Evolutionary conservation across 2,888 invertebrate genomes (phyloP), one percentile per base, ranked within the genome.

Genomic region (Drosophila helvetica): DNA sequence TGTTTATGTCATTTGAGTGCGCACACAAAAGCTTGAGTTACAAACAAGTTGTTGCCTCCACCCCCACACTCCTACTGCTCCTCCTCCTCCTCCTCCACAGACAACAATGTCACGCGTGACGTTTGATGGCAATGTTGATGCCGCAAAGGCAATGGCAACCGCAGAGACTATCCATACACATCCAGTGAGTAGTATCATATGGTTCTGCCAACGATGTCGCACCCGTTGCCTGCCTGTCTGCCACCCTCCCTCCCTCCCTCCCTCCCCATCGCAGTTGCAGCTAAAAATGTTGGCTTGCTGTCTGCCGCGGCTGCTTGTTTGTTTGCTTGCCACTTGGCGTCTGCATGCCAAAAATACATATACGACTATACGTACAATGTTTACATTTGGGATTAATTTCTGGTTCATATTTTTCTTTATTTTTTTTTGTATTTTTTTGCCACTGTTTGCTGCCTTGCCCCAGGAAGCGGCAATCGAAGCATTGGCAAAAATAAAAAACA

Each of bases 1-100:
- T 72, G 50, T 64, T 65, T 68, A 54, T 80, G 80, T 81, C 69
- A 81, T 83, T 83, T 58, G 79, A 80, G 78, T 68, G 81, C 53
- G 56, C 79, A 52, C 42, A 63, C 56, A 70, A 58, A 74, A 46
- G 71, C 67, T 80, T 67, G 67, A 69, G 74, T 80, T 80, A 78
- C 79, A 76, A 53, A 55, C 47, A 59, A 43, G 30, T 67, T 63
- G 43, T 46, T 53, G 66, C 70, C 45, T 45, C 45, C 62, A 38
- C 45, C 27, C 62, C 50, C 19, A 45, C 56, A 51, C 55, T 52
- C 60, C 33, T 55, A 42, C 7, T 25, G 1, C 6, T 25, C 25
- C 25, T 0, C 8, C 30, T 30, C 4, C 12, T 12, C 12, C 33
- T 3, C 33, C 15, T 12, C 33, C 27, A 27, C 27, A 8, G 8